Base-by-base conservation (phyloP, 2,113 vertebrate genomes). In the Ceuthmochares aereus region DNA sequence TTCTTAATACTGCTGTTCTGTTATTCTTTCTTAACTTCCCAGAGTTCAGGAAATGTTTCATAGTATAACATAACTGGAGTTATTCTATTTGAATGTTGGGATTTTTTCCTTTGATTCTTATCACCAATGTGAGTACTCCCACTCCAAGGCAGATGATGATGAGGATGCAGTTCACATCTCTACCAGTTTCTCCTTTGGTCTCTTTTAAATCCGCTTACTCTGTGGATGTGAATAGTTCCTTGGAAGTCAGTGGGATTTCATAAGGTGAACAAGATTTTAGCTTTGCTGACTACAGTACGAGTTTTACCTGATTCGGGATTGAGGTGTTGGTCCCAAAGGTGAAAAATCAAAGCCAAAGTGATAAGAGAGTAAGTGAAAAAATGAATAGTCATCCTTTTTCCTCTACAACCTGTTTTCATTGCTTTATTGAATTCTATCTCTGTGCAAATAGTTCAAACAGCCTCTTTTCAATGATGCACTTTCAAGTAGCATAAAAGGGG, bases 211-310 rank as follows among this genome's bases (percentile, higher is more conserved):
- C 51, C 3, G 0, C 34, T 56, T 45, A 17, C 52, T 83, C 56
- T 80, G 63, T 0, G 1, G 47, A 23, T 89, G n/a, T 17, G 40
- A 75, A 73, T 23, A 58, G 25, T 34, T 93, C 75, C 63, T 85
- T 25, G 30, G 55, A 91, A 96, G 67, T 86, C 72, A 42, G 64
- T 47, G 63, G 63, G 32, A 83, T 90, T 91, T 84, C 51, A 77
- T 93, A 80, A 93, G 18, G 20, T 74, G 91, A 92, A 79, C 42
- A 47, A 91, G 78, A 77, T 96, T 91, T 83, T 93, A 14, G 0
- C 82, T 63, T 85, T 93, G 88, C 93, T 96, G 95, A 93, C 82
- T 96, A 47, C 47, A 77, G 90, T 63, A 51, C 63, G 82, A 83
- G 73, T 74, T 93, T 95, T 86, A 85, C 88, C 42, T 86, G 63